A percentile compares a stretch with the other conserved stretches of the same genome.
Conservation (phyloP, 2,113 vertebrate species). For the Eidolon helvum region DNA sequence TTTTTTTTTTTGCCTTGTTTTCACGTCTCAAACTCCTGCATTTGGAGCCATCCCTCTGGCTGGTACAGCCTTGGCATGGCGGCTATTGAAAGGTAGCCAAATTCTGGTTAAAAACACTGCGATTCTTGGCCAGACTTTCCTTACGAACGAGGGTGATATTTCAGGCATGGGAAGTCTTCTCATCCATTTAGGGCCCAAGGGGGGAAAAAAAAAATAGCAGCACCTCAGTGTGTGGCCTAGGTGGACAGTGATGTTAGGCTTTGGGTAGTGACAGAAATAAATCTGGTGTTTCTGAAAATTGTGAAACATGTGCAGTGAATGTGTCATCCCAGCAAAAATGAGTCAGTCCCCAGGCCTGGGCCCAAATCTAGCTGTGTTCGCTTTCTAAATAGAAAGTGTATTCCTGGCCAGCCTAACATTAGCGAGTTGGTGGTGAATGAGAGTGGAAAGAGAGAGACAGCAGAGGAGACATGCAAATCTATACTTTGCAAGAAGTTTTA, state of each 20-base stretch:
- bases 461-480: constrained; percentile 24
- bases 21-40: not conserved
- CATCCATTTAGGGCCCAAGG: constrained; percentile 58
- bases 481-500: constrained; percentile 31
- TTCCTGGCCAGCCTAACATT: constrained; percentile 69
- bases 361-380: constrained; percentile 57
- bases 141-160: constrained; percentile 66
- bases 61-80: constrained; percentile 47
- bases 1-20: not conserved
- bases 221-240: constrained; percentile 77
- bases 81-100: constrained; percentile 54
- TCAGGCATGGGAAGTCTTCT: constrained; percentile 69
- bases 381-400: constrained; percentile 79
- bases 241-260: constrained; percentile 54
- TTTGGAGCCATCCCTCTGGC: constrained; percentile 14
- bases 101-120: constrained; percentile 68
- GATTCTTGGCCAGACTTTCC: constrained; percentile 69
- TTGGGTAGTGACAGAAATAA: constrained; percentile 75
- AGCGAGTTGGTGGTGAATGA: constrained; percentile 23
- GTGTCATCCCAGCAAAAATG: constrained; percentile 78
- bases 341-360: constrained; percentile 64
- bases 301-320: constrained; percentile 70
- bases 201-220: constrained; percentile 59
- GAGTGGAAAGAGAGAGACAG: constrained; percentile 13
- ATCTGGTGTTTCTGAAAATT: constrained; percentile 78